phyloP scores from a whole-genome alignment of 2,888 invertebrate species.

The Frankliniella fusca region DNA sequence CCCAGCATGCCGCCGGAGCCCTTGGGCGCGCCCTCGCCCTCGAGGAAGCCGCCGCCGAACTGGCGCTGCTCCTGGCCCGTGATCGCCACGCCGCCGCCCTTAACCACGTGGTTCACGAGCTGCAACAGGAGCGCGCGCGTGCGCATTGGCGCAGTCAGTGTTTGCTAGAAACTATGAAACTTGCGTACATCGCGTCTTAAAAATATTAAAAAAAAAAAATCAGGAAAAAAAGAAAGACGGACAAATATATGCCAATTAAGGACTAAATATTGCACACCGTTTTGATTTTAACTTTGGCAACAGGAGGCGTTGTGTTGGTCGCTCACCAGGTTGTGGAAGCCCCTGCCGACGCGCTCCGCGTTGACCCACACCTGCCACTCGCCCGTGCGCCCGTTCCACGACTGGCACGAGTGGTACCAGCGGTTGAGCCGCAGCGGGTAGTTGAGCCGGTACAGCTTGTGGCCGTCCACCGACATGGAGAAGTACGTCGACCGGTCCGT shows the following conservation, averaged over 20 bases:
- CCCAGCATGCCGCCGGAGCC: constrained; percentile 64
- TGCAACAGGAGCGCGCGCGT: too few species aligned
- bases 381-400: constrained; percentile 84
- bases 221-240: constrained; percentile 22
- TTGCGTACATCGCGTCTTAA: background rate
- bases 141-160: background rate
- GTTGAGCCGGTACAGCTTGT: constrained; percentile 72
- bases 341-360: constrained; percentile 77
- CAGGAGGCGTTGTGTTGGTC: too few species aligned
- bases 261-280: too few species aligned
- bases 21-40: constrained; percentile 51
- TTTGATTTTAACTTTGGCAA: too few species aligned
- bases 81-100: constrained; percentile 68
- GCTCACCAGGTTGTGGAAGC: constrained; percentile 80
- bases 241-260: background rate
- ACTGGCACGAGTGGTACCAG: constrained; percentile 84
- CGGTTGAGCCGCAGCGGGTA: constrained; percentile 63
- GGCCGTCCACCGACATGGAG: constrained; percentile 75
- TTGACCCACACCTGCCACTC: constrained; percentile 90
- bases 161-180: background rate
- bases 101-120: constrained; percentile 73
- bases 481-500: constrained; percentile 75
- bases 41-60: constrained; percentile 54
- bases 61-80: constrained; percentile 70
- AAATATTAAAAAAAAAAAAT: background rate